Conservation (phyloP, 2,888 invertebrate genomes). For the Zygaena filipendulae region DNA sequence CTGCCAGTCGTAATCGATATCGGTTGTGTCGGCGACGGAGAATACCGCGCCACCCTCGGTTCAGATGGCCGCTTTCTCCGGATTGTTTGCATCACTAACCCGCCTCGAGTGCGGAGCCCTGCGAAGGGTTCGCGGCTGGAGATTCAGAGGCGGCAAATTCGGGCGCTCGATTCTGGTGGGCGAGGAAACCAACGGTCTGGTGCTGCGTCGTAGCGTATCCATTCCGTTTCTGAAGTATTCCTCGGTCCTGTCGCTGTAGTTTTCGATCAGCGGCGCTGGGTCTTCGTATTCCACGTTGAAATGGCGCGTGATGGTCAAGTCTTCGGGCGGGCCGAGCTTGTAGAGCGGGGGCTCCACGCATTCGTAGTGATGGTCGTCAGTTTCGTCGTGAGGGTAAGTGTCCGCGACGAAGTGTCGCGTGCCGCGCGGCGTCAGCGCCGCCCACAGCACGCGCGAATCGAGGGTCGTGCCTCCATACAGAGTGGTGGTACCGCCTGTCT, state of each 20-base stretch:
- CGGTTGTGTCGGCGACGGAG: constrained; percentile 61
- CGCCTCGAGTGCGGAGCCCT: constrained; percentile 58
- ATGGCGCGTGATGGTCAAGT: constrained; percentile 74
- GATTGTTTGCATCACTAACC: constrained; percentile 56
- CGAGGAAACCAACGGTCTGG: constrained; percentile 78
- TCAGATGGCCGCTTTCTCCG: constrained; percentile 62
- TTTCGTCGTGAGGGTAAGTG: constrained; percentile 71
- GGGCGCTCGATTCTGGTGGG: constrained; percentile 86
- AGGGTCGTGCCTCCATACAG: constrained; percentile 63
- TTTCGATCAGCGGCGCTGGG: constrained; percentile 79
- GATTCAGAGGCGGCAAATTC: constrained; percentile 81
- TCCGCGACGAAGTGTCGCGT: constrained; percentile 81
- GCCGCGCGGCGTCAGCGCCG: constrained; percentile 84
- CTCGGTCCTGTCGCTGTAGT: constrained; percentile 69
- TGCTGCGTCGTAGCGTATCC: constrained; percentile 56
- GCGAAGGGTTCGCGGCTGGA: constrained; percentile 65
- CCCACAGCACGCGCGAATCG: constrained; percentile 82
- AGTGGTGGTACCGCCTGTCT: constrained; percentile 55
- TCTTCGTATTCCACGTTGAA: constrained; percentile 87
- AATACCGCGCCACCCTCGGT: constrained; percentile 63
- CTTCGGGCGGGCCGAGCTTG: constrained; percentile 58
- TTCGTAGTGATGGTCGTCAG: constrained; percentile 77
- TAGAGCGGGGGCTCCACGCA: constrained; percentile 71
- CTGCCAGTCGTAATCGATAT: constrained; percentile 56
- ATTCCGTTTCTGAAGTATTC: constrained; percentile 56